A percentile compares a stretch with the other conserved stretches of the same genome.
Evolutionary conservation across 2,113 vertebrate genomes (phyloP).

Genomic region (Colaptes auratus): DNA sequence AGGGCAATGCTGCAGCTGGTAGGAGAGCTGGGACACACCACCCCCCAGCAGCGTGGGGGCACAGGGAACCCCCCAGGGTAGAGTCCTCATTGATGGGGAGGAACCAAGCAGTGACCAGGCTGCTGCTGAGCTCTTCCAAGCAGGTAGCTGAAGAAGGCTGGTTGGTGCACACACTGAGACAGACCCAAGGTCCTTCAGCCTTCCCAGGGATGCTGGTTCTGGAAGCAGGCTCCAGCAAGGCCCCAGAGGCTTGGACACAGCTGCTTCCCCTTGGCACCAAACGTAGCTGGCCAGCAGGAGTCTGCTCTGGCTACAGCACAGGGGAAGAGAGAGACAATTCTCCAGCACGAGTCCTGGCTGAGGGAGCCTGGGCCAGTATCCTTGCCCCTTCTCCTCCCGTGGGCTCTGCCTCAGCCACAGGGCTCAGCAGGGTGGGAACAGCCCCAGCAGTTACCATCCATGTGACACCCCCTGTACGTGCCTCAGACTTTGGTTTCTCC

Average conservation of each 20-base stretch:
- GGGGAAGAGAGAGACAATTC: neutral
- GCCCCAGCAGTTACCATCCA: neutral
- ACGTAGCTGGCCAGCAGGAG: neutral
- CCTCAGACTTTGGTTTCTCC: neutral
- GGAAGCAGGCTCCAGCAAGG: neutral
- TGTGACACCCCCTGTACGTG: neutral
- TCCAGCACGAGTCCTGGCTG: fast-evolving
- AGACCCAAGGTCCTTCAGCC: neutral
- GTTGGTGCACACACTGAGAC: neutral
- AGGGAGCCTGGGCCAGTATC: neutral
- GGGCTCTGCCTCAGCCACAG: neutral
- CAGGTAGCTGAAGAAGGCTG: neutral
- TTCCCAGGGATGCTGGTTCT: neutral
- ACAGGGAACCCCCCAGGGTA: neutral
- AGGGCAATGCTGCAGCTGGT: neutral
- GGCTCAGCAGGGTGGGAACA: neutral
- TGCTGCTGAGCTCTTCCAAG: neutral
- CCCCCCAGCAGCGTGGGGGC: neutral
- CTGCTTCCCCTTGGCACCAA: neutral
- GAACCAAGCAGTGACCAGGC: neutral
- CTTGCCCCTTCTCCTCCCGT: neutral
- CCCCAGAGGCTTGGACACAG: neutral
- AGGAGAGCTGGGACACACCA: neutral
- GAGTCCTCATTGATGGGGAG: neutral
- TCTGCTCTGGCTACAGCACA: neutral